Evolutionary conservation across 2,888 invertebrate species (phyloP), one percentile per base, ranked within the genome.

Genomic region (Scaptomyza parva): DNA sequence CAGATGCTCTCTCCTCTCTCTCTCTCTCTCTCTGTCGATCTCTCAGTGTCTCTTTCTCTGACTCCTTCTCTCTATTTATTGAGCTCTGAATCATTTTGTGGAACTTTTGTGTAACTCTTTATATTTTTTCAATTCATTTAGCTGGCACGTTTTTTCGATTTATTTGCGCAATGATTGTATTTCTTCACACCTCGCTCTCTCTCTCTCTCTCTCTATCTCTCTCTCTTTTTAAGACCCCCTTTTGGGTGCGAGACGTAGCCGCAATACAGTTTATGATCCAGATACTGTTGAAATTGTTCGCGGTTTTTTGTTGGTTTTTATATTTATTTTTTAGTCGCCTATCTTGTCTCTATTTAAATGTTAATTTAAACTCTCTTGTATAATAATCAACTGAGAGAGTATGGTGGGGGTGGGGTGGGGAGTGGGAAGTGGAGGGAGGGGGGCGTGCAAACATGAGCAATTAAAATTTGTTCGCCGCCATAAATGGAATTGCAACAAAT

Each of bases 111-210:
- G 60, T 12, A 50, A 84, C 70, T 75, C 65, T 68, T 73, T 20
- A n/a, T n/a, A n/a, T 43, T 33, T n/a, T 39, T n/a, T 39, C 9
- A 33, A 33, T 7, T 26, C 12, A 2, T 45, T 47, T n/a, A 72
- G 66, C 63, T 70, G 88, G 70, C 81, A 87, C 86, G 86, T 86
- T 87, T 87, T 11, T 62, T 66, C 67, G 55, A 65, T 85, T 82
- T 76, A 68, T 71, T 52, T 78, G 76, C 65, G 62, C 59, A 70
- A 78, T 70, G 14, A 47, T 54, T 73, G 26, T 33, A 12, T 35
- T 28, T 47, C 37, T 41, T 18, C 7, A 6, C 6, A 12, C 18
- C 37, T 51, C 12, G n/a, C 35, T 45, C n/a, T 45, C 30, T 30
- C 11, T 11, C 3, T 30, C 33, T 18, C 17, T 51, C 47, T 47